A percentile compares a stretch with the other conserved stretches of the same genome.
phyloP scores from a whole-genome alignment of 2,113 vertebrate species.

The Pteropus alecto region DNA sequence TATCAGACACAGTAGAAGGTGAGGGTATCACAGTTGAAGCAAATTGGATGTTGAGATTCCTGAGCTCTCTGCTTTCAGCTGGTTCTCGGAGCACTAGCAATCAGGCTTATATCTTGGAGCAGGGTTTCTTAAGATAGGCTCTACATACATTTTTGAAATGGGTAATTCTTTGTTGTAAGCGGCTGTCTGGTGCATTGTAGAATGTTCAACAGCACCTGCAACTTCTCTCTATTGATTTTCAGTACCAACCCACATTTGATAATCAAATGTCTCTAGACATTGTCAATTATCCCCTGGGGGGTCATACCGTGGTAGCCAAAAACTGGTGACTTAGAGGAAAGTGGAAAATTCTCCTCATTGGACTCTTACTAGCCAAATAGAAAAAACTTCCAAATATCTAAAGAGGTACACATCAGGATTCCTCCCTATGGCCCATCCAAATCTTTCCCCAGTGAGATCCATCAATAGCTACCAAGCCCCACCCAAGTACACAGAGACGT shows the following conservation, averaged over 20 bases:
- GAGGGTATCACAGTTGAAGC: neutral
- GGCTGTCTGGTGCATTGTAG: neutral
- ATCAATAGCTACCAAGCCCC: neutral
- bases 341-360: neutral
- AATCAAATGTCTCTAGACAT: neutral
- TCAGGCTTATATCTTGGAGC: neutral
- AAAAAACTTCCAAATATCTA: constrained; percentile 2
- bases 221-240: neutral
- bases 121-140: neutral
- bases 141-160: neutral
- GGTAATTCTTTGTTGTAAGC: neutral
- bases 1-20: neutral
- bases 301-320: neutral
- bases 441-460: neutral
- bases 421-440: neutral
- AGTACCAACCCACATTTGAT: neutral
- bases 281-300: neutral
- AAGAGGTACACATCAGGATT: neutral
- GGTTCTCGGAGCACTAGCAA: neutral
- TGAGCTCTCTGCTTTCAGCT: neutral
- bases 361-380: neutral
- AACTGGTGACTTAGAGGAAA: neutral
- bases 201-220: neutral
- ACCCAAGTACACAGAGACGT: neutral
- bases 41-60: neutral